phyloP scores from a whole-genome alignment of 2,888 invertebrate species.

The Cinara cedri region DNA sequence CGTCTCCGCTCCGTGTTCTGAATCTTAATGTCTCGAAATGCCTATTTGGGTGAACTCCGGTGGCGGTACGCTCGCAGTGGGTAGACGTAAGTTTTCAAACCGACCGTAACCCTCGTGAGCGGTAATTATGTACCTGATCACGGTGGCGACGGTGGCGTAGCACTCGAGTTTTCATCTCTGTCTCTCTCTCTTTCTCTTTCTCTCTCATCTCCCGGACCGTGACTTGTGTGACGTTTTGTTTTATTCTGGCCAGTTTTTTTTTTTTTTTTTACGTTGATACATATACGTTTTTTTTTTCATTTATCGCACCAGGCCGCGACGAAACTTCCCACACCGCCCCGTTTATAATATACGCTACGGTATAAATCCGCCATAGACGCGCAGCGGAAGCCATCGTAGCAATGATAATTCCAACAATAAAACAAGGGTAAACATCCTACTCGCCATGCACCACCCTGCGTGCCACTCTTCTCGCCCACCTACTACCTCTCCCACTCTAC shows the following conservation, averaged over 20 bases:
- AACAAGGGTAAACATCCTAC: constrained; percentile 45
- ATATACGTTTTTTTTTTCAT: background rate
- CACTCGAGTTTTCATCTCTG: too few species aligned
- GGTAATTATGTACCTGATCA: too few species aligned
- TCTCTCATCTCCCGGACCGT: too few species aligned
- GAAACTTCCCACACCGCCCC: background rate
- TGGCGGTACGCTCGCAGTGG: too few species aligned
- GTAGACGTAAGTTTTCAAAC: too few species aligned
- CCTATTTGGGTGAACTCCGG: too few species aligned
- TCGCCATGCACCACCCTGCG: background rate
- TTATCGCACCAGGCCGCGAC: background rate
- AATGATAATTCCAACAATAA: constrained; percentile 47
- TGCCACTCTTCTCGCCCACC: too few species aligned
- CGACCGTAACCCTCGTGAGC: too few species aligned
- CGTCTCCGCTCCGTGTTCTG: too few species aligned
- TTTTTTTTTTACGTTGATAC: background rate
- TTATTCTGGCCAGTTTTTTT: background rate
- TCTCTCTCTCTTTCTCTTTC: too few species aligned
- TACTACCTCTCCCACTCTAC: background rate
- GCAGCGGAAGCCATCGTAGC: background rate
- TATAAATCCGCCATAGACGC: constrained; percentile 37
- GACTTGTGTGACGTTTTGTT: background rate
- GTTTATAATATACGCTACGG: background rate
- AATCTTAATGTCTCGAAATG: too few species aligned
- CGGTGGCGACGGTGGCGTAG: too few species aligned